phyloP scores from a whole-genome alignment of 2,113 vertebrate species.

The Eonycteris spelaea region DNA sequence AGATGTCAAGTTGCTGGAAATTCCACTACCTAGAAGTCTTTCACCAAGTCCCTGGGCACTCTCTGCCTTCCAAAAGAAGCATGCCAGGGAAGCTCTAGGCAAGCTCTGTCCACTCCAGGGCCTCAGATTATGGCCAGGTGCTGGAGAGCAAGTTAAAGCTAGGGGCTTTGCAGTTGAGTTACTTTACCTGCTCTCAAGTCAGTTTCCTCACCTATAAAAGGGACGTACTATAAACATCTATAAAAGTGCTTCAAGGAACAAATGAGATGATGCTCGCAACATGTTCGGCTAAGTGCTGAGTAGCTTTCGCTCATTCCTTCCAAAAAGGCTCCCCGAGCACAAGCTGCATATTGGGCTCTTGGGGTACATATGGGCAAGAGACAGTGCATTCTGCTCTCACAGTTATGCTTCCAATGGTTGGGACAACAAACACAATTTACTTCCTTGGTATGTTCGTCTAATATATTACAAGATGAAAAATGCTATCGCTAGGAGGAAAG shows the following conservation, averaged over 20 bases:
- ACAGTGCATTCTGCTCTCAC: rapidly evolving
- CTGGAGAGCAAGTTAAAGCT: neutral
- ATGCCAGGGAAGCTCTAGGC: neutral
- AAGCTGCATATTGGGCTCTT: rapidly evolving
- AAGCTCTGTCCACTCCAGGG: neutral
- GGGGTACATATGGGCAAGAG: neutral
- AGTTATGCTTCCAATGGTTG: neutral
- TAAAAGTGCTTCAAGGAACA: neutral
- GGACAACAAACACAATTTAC: neutral
- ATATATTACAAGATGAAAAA: neutral
- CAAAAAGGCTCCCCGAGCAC: neutral
- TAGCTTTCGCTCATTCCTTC: neutral
- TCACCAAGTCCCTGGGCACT: neutral
- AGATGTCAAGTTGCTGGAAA: neutral
- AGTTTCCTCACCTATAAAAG: neutral
- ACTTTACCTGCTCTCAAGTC: neutral
- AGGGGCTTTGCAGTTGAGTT: neutral
- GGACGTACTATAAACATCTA: neutral
- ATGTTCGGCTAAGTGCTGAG: neutral
- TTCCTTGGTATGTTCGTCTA: neutral
- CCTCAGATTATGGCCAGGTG: neutral
- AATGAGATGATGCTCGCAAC: neutral
- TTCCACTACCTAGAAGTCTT: neutral
- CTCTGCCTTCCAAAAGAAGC: neutral
- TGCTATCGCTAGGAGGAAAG: neutral